phyloP scores from a whole-genome alignment of 2,888 invertebrate species.

The Prenolepis imparis region DNA sequence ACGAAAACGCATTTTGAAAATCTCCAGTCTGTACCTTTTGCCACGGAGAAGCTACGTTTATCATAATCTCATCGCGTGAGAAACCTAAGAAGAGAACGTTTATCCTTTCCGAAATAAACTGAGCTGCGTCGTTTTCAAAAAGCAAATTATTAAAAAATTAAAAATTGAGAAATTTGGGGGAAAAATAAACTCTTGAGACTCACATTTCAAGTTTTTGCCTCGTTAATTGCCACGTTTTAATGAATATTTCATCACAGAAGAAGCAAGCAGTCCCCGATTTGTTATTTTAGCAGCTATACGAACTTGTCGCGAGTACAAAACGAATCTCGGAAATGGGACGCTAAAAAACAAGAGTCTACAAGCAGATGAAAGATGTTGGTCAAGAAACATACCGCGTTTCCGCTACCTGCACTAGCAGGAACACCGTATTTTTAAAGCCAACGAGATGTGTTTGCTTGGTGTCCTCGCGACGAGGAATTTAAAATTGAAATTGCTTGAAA shows the following conservation, averaged over 20 bases:
- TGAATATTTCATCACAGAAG: not conserved
- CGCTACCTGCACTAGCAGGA: slow-evolving; percentile 20
- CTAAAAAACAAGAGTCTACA: not conserved
- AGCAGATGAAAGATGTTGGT: slow-evolving; percentile 18
- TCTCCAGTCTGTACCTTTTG: not conserved
- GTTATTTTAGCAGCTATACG: not conserved
- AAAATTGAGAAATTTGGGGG: not conserved
- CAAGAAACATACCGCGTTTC: slow-evolving; percentile 3
- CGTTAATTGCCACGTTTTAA: not conserved
- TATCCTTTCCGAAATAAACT: not conserved
- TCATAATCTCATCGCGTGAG: not conserved
- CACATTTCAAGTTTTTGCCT: not conserved
- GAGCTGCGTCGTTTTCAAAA: not conserved
- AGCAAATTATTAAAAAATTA: not conserved
- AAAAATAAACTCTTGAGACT: not conserved
- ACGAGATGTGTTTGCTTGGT: slow-evolving; percentile 13
- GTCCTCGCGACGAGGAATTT: not conserved
- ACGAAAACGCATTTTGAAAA: slow-evolving; percentile 12
- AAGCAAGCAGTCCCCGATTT: not conserved
- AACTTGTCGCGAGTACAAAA: not conserved
- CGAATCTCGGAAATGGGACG: not conserved
- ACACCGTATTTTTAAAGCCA: slow-evolving; percentile 14
- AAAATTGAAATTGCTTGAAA: not conserved
- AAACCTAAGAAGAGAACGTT: not conserved
- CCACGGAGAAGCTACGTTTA: not conserved